Conservation (phyloP, 2,113 vertebrate species). For the Callipepla californica region DNA sequence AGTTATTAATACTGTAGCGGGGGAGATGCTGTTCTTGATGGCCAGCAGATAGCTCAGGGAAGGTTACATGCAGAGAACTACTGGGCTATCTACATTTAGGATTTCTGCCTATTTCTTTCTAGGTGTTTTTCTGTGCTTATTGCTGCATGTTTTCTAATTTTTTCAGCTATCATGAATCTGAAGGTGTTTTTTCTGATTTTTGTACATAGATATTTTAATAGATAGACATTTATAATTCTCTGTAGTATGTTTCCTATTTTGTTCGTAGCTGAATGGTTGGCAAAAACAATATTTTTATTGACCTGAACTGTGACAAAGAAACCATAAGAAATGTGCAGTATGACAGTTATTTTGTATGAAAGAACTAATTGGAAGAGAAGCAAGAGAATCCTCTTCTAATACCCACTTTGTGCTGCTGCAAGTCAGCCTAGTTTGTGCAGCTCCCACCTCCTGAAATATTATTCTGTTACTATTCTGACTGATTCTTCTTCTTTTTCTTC, state of each 20-base stretch:
- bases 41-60: background rate
- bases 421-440: conserved; percentile 28
- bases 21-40: background rate
- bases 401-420: conserved; percentile 48
- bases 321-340: conserved; percentile 44
- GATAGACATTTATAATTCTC: conserved; percentile 38
- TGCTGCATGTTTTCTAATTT: conserved; percentile 52
- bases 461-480: conserved; percentile 41
- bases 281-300: conserved; percentile 53
- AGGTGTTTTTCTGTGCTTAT: background rate
- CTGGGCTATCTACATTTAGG: background rate
- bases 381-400: conserved; percentile 29
- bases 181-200: background rate
- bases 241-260: conserved; percentile 14
- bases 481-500: conserved; percentile 18
- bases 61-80: background rate
- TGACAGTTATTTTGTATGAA: conserved; percentile 67
- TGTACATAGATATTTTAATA: conserved; percentile 21
- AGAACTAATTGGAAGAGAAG: conserved; percentile 43
- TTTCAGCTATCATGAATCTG: conserved; percentile 18
- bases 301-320: conserved; percentile 57
- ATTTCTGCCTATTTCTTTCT: background rate
- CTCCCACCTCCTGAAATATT: conserved; percentile 60
- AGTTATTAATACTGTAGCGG: background rate
- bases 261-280: conserved; percentile 31